phyloP scores from a whole-genome alignment of 2,888 invertebrate genomes.

The Macrophya alboannulata region DNA sequence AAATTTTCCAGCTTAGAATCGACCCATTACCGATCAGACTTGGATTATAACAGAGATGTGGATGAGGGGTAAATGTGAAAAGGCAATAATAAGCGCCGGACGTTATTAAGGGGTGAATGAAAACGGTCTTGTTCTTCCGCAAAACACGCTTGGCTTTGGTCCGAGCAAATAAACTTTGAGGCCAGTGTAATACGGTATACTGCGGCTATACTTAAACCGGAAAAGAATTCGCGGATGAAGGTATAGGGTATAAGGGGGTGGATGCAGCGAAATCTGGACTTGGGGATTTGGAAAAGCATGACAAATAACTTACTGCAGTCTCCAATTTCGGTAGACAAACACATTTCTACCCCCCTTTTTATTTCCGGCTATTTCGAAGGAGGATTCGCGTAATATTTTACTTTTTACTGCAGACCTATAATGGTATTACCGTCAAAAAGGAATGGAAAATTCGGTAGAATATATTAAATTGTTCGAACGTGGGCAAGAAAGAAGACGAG shows the following conservation, averaged over 20 bases:
- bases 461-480: constrained; percentile 43
- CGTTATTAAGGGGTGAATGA: neutral
- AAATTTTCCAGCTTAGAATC: neutral
- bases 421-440: constrained; percentile 44
- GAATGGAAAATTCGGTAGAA: constrained; percentile 36
- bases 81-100: neutral
- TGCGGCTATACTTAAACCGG: neutral
- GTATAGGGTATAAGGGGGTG: neutral
- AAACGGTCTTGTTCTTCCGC: neutral
- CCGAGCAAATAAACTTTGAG: constrained; percentile 31
- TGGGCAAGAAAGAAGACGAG: neutral
- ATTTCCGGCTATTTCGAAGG: constrained; percentile 37
- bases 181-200: neutral
- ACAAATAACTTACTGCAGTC: constrained; percentile 53
- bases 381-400: constrained; percentile 43
- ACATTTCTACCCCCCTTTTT: constrained; percentile 37
- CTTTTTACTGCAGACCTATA: constrained; percentile 43
- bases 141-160: neutral
- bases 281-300: constrained; percentile 45
- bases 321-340: constrained; percentile 50
- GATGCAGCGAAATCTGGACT: constrained; percentile 8
- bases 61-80: neutral
- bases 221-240: constrained; percentile 18
- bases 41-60: neutral
- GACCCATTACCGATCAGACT: neutral